Conservation (phyloP, 92 coral and sea anemone genomes). For the Epizoanthus stellaris region DNA sequence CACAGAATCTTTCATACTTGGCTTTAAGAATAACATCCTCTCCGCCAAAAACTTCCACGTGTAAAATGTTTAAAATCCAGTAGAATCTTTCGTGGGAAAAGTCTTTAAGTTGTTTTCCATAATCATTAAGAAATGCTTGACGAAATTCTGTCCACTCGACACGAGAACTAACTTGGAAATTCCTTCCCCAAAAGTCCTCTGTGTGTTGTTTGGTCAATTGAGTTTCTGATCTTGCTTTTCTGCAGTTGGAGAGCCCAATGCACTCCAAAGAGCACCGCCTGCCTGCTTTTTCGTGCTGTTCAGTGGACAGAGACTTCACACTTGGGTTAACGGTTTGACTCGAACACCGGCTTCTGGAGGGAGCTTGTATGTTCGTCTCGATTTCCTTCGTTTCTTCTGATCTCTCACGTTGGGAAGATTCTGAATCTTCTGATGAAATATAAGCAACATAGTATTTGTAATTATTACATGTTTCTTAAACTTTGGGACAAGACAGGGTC, state of each 20-base stretch:
- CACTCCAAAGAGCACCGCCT: constrained; percentile 10
- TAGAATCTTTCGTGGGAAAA: constrained; percentile 34
- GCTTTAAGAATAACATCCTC: constrained; percentile 10
- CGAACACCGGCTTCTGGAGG: neutral
- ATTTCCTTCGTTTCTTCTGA: neutral
- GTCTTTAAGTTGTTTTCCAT: constrained; percentile 31
- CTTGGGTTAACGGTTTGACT: neutral
- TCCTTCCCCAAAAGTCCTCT: constrained; percentile 29
- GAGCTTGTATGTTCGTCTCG: constrained; percentile 4
- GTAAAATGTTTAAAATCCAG: constrained; percentile 39
- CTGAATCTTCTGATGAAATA: neutral
- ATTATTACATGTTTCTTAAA: no score
- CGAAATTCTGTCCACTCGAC: constrained; percentile 43
- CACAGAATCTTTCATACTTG: constrained; percentile 18
- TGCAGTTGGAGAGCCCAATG: constrained; percentile 28
- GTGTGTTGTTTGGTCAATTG: neutral
- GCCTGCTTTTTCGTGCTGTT: neutral
- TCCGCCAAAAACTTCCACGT: constrained; percentile 37
- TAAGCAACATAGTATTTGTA: no score
- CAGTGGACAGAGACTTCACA: no score
- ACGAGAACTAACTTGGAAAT: constrained; percentile 19
- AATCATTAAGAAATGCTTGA: constrained; percentile 34
- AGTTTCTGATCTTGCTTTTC: constrained; percentile 24
- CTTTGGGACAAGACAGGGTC: no score
- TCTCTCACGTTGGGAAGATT: neutral